Evolutionary conservation across 2,888 invertebrate genomes (phyloP).

Genomic region (Rapana venosa): DNA sequence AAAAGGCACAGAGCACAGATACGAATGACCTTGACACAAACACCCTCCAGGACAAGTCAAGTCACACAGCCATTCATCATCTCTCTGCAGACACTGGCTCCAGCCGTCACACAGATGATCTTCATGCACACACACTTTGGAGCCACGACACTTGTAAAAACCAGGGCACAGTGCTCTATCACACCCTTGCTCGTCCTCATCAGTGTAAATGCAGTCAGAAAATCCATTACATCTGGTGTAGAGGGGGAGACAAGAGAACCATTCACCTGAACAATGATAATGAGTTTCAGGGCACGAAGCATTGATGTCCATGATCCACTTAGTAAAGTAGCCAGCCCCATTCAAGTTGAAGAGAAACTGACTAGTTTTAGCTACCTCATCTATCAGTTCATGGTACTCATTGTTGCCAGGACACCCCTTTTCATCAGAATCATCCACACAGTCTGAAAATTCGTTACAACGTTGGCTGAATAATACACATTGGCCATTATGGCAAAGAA

Average conservation of each 20-base stretch:
- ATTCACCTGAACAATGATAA: neutral
- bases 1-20: neutral
- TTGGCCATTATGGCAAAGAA: slow-evolving; percentile 2
- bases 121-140: neutral
- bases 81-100: neutral
- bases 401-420: neutral
- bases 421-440: neutral
- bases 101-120: slow-evolving; percentile 14
- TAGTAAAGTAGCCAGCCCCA: neutral
- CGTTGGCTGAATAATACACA: neutral
- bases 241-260: neutral
- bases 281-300: neutral
- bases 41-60: neutral
- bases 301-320: neutral
- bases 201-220: neutral
- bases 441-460: neutral
- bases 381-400: too few species aligned
- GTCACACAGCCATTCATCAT: neutral
- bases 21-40: neutral
- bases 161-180: neutral
- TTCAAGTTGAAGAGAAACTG: neutral
- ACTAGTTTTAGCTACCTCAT: too few species aligned
- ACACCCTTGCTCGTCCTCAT: neutral
- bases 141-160: neutral
- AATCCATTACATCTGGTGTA: slow-evolving; percentile 18